phyloP scores from a whole-genome alignment of 2,888 invertebrate species.

The Lasioglossum morio region DNA sequence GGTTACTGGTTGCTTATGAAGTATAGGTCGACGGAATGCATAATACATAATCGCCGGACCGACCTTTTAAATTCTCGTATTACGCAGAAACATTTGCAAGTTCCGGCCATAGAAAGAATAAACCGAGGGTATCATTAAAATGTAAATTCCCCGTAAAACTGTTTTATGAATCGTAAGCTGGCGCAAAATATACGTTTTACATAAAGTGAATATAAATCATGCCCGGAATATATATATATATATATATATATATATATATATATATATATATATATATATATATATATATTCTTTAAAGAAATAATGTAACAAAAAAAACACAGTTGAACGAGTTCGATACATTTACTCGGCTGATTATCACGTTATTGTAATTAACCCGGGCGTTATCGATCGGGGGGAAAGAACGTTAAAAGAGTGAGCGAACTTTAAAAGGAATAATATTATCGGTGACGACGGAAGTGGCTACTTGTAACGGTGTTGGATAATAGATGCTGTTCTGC shows the following conservation, averaged over 20 bases:
- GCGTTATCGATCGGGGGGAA: neutral
- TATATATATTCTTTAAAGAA: neutral
- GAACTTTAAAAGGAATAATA: slow-evolving; percentile 11
- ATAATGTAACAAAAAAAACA: neutral
- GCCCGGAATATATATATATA: neutral
- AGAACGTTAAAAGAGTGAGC: neutral
- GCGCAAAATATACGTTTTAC: slow-evolving; percentile 30
- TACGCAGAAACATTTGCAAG: slow-evolving; percentile 33
- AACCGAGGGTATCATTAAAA: slow-evolving; percentile 23
- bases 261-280: neutral
- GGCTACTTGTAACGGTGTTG: neutral
- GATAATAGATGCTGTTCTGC: neutral
- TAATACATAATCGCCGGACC: slow-evolving; percentile 14
- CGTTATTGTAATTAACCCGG: neutral
- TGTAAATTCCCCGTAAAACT: slow-evolving; percentile 22
- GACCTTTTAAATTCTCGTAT: slow-evolving; percentile 24
- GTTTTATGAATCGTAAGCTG: slow-evolving; percentile 37
- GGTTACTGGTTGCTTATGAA: slow-evolving; percentile 1
- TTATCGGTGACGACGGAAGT: neutral
- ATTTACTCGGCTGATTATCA: neutral
- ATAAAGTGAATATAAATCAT: slow-evolving; percentile 40
- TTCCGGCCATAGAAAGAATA: slow-evolving; percentile 17
- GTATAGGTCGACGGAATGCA: neutral
- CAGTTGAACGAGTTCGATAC: neutral
- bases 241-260: neutral